phyloP scores from a whole-genome alignment of 2,113 vertebrate species.

The Edolisoma coerulescens region DNA sequence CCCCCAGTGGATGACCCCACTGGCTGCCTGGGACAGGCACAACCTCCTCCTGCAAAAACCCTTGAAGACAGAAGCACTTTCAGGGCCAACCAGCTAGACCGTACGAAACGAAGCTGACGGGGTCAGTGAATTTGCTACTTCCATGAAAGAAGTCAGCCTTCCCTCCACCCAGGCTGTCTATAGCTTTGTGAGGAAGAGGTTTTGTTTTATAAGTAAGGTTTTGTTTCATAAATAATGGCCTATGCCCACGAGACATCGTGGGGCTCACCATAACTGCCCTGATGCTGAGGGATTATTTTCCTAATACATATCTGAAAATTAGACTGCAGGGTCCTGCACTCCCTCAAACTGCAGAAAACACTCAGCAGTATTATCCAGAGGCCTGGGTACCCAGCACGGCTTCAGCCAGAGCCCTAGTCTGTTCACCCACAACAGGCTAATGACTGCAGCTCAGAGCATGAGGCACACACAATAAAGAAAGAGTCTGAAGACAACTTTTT shows the following conservation, averaged over 20 bases:
- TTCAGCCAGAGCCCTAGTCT: accelerated
- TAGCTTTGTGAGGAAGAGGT: neutral
- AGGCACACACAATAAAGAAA: neutral
- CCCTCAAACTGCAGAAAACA: neutral
- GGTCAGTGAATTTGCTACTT: neutral
- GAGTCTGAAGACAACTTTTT: neutral
- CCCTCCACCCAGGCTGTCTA: neutral
- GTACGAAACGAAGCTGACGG: accelerated
- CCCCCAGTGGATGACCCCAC: neutral
- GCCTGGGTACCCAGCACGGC: accelerated
- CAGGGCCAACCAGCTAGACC: accelerated
- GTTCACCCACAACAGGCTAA: neutral
- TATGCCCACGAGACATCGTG: accelerated
- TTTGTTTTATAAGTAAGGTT: neutral
- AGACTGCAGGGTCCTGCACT: neutral
- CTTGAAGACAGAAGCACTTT: neutral
- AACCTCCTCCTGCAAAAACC: neutral
- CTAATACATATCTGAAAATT: neutral
- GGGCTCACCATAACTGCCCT: neutral
- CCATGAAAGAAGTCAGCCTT: neutral
- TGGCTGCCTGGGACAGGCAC: neutral
- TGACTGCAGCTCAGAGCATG: neutral
- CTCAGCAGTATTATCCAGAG: neutral
- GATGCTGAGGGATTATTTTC: neutral
- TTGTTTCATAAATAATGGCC: neutral